Evolutionary conservation across 2,113 vertebrate species (phyloP), one percentile per base, ranked within the genome.

Genomic region (Ciconia maguari): DNA sequence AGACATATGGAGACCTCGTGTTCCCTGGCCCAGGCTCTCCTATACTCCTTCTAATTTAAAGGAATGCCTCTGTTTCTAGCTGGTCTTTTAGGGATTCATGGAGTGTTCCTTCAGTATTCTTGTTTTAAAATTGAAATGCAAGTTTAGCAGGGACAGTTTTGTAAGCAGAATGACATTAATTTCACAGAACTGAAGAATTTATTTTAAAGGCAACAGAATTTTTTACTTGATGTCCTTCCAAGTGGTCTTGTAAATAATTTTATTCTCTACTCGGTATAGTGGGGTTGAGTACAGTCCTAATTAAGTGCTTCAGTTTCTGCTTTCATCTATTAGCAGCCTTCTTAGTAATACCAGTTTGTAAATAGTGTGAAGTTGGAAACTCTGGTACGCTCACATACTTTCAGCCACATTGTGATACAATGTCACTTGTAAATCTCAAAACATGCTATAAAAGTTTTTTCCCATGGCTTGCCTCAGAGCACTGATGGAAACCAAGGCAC

Each of bases 1-100:
- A 97, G 91, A 97, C 97, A 97, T 97, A 97, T 96, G 97, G 96
- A 96, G 88, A 95, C 96, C 96, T 96, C 0, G 90, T 98, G 97
- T 98, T 97, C 75, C 74, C 62, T 72, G 87, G 69, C 83, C 75
- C 71, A 87, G 84, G 34, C 83, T 94, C 55, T 74, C 25, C 48
- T 64, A 20, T 82, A 74, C 57, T 55, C 52, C 62, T 76, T 41
- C 57, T 92, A 69, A 95, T 95, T 97, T 93, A 93, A 92, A 92
- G 81, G 85, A 96, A 96, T 94, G 61, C 27, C 78, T 94, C 83
- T 95, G 42, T 93, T 93, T 27, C 57, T 96, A 54, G 77, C 57
- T 97, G 68, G 36, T 57, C 22, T 94, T 95, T 91, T 54, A 88
- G 83, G 90, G 86, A 79, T 93, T 94, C 66, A 46, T 79, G 65